A percentile compares a stretch with the other conserved stretches of the same genome.
Evolutionary conservation across 2,113 vertebrate species (phyloP).

Genomic region (Vulpes vulpes): DNA sequence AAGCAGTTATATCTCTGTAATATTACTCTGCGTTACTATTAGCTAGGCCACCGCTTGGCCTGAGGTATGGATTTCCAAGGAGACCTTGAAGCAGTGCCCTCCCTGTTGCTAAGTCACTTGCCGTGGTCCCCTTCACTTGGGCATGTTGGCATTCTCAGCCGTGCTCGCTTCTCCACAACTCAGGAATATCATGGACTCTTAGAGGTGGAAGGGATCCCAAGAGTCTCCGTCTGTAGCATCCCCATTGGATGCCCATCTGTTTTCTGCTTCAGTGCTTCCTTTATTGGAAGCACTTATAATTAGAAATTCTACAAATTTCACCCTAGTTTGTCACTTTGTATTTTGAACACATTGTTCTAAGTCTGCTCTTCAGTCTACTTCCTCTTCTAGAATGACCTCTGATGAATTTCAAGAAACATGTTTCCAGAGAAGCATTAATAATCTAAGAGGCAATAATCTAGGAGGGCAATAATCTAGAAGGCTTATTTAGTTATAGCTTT

Average conservation of each 20-base stretch:
- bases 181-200: background rate
- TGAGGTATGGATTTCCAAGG: background rate
- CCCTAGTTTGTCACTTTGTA: background rate
- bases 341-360: background rate
- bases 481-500: background rate
- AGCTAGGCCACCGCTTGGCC: background rate
- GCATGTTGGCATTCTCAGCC: background rate
- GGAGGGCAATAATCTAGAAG: background rate
- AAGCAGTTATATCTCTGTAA: background rate
- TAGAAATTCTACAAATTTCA: background rate
- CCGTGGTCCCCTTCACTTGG: background rate
- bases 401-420: background rate
- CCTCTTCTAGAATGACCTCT: constrained; percentile 22
- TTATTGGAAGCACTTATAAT: background rate
- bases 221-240: background rate
- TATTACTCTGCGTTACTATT: background rate
- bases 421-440: background rate
- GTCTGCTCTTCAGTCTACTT: background rate
- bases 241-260: background rate
- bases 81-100: background rate
- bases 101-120: background rate
- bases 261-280: background rate
- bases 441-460: background rate
- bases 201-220: background rate
- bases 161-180: background rate